Evolutionary conservation across 2,888 invertebrate genomes (phyloP).

Genomic region (Julus scanicus): DNA sequence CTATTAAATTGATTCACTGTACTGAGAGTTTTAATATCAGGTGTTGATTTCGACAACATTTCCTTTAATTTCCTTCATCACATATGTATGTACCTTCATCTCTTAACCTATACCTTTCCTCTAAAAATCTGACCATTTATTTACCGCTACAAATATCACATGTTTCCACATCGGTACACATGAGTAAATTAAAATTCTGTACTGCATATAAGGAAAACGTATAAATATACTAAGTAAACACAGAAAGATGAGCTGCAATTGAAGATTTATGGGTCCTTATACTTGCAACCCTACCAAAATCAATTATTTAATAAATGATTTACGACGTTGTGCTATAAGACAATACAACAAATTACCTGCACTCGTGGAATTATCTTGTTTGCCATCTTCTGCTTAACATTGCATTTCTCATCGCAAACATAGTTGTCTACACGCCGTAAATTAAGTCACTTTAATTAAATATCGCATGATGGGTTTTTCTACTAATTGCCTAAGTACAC

Average conservation of each 20-base stretch:
- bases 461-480: slow-evolving; percentile 36
- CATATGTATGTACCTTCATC: too few species aligned
- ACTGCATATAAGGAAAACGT: not conserved
- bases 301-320: slow-evolving; percentile 30
- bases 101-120: too few species aligned
- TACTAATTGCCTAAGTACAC: slow-evolving; percentile 16
- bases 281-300: not conserved
- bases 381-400: slow-evolving; percentile 23
- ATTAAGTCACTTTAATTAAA: slow-evolving; percentile 29
- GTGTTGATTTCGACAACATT: too few species aligned
- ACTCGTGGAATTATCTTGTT: slow-evolving; percentile 17
- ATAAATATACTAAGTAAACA: not conserved
- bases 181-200: not conserved
- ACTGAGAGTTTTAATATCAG: too few species aligned
- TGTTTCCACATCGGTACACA: not conserved
- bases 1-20: too few species aligned
- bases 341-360: slow-evolving; percentile 28
- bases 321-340: not conserved
- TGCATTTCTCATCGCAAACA: not conserved
- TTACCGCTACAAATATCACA: too few species aligned
- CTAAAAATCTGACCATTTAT: too few species aligned
- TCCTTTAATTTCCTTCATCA: too few species aligned
- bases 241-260: not conserved
- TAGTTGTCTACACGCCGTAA: slow-evolving; percentile 19
- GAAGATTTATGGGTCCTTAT: not conserved